Base-by-base conservation (phyloP, 2,888 invertebrate genomes). In the Acanthopleura granulata region DNA sequence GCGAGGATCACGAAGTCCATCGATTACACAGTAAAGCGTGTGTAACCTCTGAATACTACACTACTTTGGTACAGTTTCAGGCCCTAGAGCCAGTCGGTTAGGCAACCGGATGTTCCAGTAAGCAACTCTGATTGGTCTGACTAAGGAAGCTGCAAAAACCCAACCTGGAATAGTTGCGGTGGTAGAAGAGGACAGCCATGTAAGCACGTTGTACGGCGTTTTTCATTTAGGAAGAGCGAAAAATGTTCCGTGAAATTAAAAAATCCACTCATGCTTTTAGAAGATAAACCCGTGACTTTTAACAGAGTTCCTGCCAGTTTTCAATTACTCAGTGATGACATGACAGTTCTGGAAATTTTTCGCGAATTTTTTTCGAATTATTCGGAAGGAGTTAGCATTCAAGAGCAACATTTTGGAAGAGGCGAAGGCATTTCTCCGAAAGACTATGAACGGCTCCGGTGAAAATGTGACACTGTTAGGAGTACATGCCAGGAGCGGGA, bases 321-420 rank as follows among this genome's bases (percentile, higher is more conserved):
- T 18, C 9, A 71, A 71, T 71, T 71, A 71, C 49, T 30, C 40
- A 16, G 12, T 71, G 1, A 16, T 16, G n/a, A 27, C 22, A 4
- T 85, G 77, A 62, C 85, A 85, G 74, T 83, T 83, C 0, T 85
- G 83, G 83, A 82, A 80, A 74, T 84, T 83, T 72, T 85, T 85
- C 72, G 62, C 74, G 9, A 75, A 79, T 30, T 76, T 77, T 3
- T 71, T 72, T 50, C 29, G 78, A 6, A 50, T 62, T 16, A 72
- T 85, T 0, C 70, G 76, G 22, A 72, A 77, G 16, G 77, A 79
- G 27, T 83, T 84, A 49, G 79, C 72, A 40, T 79, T 85, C 12
- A 82, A 78, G 57, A 61, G 57, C 1, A 27, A 72, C 25, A 78
- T 79, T 51, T 12, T 74, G 15, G 62, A 73, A 12, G 73, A 76